These are phyloP conservation scores for Mobula hypostoma DNA, from an alignment of 2,113 vertebrate genomes.

Conservation along the genomic window DNA sequence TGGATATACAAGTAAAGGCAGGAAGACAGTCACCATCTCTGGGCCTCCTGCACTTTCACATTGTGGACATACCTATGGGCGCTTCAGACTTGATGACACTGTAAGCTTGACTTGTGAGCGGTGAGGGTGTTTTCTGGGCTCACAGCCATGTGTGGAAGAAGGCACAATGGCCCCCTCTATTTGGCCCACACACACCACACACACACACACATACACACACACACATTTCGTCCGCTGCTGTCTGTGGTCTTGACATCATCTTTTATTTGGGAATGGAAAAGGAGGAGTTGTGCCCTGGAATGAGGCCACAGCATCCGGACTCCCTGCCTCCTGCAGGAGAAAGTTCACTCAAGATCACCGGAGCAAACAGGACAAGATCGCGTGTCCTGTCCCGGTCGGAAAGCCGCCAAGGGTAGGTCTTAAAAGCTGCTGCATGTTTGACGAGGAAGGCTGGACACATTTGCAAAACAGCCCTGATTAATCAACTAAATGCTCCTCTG, in stretches of 20 bases:
- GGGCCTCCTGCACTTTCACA: background rate
- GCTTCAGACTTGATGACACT: background rate
- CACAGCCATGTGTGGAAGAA: background rate
- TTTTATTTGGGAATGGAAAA: background rate
- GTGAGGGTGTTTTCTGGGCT: background rate
- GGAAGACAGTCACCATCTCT: background rate
- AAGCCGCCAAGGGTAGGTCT: background rate
- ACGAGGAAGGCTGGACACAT: background rate
- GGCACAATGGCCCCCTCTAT: constrained; percentile 26
- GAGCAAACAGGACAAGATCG: no score
- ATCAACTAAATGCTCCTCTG: no score
- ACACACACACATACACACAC: background rate
- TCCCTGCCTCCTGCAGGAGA: background rate
- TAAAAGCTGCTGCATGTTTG: background rate
- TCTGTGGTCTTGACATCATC: background rate
- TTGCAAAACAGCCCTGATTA: background rate
- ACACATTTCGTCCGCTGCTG: background rate
- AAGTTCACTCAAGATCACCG: background rate
- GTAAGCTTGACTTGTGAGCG: background rate
- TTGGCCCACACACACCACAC: background rate
- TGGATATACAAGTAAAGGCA: background rate
- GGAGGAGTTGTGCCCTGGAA: background rate
- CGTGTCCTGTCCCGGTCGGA: background rate
- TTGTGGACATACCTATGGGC: background rate
- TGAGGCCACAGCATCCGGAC: background rate